These are phyloP conservation scores for Empidonax alnorum DNA, from an alignment of 2,113 vertebrate genomes.

Conservation along the genomic window DNA sequence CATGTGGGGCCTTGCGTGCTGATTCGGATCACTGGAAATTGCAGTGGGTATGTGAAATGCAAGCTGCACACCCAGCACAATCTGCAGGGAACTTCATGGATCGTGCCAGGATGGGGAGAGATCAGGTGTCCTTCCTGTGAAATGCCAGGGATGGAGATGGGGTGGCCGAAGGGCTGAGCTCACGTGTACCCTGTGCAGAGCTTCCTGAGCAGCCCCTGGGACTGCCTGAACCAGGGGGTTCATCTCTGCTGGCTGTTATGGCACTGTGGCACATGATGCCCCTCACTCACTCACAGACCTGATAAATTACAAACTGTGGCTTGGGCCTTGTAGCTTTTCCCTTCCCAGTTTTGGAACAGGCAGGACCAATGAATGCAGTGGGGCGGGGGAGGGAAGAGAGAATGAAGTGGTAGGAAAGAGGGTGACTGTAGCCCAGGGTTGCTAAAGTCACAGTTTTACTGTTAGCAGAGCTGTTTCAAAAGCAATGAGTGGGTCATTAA, in stretches of 20 bases:
- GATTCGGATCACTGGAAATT: not conserved
- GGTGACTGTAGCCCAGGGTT: not conserved
- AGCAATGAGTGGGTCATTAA: not conserved
- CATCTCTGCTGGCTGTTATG: not conserved
- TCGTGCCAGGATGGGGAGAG: not conserved
- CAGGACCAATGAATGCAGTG: not conserved
- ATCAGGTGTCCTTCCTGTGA: not conserved
- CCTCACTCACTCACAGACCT: not conserved
- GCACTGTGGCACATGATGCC: fast-evolving
- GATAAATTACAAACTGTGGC: not conserved
- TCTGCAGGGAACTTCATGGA: not conserved
- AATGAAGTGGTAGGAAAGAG: not conserved
- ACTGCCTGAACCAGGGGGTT: not conserved
- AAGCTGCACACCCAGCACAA: not conserved
- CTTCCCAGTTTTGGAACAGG: not conserved
- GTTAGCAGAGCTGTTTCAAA: not conserved
- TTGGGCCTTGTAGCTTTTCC: not conserved
- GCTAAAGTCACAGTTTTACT: not conserved
- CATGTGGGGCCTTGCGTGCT: not conserved
- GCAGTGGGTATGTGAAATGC: not conserved
- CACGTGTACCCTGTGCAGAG: fast-evolving
- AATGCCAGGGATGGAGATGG: fast-evolving
- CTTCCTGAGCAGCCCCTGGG: not conserved
- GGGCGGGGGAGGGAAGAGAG: not conserved
- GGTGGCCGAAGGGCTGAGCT: not conserved